phyloP scores from a whole-genome alignment of 2,888 invertebrate species.

The Diadegma fenestrale region DNA sequence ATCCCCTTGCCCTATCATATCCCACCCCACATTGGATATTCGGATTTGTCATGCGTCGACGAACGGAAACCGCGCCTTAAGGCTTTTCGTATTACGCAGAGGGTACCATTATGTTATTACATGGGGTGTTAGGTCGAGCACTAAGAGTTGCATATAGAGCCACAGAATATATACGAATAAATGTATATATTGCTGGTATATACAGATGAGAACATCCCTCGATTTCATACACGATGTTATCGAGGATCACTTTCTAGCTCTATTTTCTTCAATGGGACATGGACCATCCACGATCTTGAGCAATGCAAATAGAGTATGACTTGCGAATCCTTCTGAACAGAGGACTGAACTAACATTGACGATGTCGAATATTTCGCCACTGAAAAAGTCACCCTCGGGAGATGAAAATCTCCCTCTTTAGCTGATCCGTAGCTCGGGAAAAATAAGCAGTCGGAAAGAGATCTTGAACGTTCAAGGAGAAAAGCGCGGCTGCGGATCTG shows the following conservation, averaged over 20 bases:
- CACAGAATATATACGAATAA: background rate
- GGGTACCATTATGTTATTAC: slow-evolving; percentile 80
- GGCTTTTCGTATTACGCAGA: slow-evolving; percentile 79
- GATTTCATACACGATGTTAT: slow-evolving; percentile 16
- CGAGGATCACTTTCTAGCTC: slow-evolving; percentile 37
- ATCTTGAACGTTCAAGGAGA: background rate
- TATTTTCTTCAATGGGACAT: slow-evolving; percentile 26
- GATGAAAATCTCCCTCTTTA: slow-evolving; percentile 22
- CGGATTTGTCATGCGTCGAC: slow-evolving; percentile 78
- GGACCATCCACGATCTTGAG: slow-evolving; percentile 25
- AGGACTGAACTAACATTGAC: slow-evolving; percentile 56
- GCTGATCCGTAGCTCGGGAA: slow-evolving; percentile 5
- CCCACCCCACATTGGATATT: slow-evolving; percentile 58
- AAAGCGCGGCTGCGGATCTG: slow-evolving; percentile 20
- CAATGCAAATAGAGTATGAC: slow-evolving; percentile 43
- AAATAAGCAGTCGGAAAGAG: slow-evolving; percentile 23
- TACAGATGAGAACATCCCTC: slow-evolving; percentile 22
- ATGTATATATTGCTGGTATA: background rate
- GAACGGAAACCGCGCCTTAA: slow-evolving; percentile 78
- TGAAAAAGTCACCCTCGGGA: slow-evolving; percentile 37
- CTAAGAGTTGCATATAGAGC: slow-evolving; percentile 34
- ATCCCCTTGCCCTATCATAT: background rate
- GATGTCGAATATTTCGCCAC: slow-evolving; percentile 13
- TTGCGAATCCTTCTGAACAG: slow-evolving; percentile 24
- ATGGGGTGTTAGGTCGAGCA: slow-evolving; percentile 73